Percentiles rank a stretch among this genome's conserved stretches.
Evolutionary conservation across 1,140 invertebrate species (phyloP).

Genomic region (Aradophagus sp.): DNA sequence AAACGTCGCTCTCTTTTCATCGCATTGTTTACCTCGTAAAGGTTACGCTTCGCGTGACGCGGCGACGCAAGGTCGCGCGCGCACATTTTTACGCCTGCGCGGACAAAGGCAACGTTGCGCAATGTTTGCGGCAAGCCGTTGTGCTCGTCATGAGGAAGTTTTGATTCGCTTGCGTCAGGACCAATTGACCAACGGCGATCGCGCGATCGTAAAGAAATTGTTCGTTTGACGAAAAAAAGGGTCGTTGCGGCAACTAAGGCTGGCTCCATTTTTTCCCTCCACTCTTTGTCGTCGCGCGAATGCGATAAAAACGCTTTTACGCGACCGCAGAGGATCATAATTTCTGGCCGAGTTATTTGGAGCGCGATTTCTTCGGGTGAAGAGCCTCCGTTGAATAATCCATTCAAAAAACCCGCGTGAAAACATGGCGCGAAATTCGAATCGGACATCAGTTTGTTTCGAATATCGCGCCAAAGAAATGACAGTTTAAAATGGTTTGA

Average conservation of each 20-base stretch:
- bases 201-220: slow-evolving; percentile 26
- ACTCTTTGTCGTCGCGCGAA: slow-evolving; percentile 6
- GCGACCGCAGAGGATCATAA: slow-evolving; percentile 15
- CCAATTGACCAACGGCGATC: slow-evolving; percentile 32
- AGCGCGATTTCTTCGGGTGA: slow-evolving; percentile 18
- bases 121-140: slow-evolving; percentile 13
- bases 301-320: slow-evolving; percentile 17
- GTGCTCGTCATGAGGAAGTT: slow-evolving; percentile 29
- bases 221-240: slow-evolving; percentile 22
- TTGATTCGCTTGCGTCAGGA: slow-evolving; percentile 21
- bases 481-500: too few species aligned
- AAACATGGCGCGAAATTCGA: too few species aligned
- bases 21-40: slow-evolving; percentile 22
- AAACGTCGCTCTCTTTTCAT: slow-evolving; percentile 31
- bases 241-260: slow-evolving; percentile 9
- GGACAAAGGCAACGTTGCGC: slow-evolving; percentile 22
- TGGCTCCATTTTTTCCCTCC: slow-evolving; percentile 1
- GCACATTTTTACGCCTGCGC: slow-evolving; percentile 13
- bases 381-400: too few species aligned
- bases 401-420: too few species aligned
- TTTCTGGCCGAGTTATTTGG: slow-evolving; percentile 21
- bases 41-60: slow-evolving; percentile 26
- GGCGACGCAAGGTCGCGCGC: slow-evolving; percentile 33
- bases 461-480: too few species aligned
- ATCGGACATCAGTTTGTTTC: too few species aligned